Conservation (phyloP, 2,888 invertebrate genomes). For the Perizoma flavofasciatum region DNA sequence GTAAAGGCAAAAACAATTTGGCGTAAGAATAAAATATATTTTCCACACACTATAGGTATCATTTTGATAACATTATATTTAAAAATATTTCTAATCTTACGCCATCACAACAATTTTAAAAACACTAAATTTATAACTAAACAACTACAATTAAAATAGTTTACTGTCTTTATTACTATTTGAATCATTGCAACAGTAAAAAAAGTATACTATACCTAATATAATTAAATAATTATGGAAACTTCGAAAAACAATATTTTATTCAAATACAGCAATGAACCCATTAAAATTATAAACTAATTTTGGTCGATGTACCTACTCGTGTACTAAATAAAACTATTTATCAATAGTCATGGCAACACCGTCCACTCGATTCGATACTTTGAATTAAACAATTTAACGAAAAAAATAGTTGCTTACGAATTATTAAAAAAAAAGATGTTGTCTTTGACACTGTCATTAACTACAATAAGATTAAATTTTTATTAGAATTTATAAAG, state of each 20-base stretch:
- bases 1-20: constrained; percentile 9
- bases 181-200: constrained; percentile 2
- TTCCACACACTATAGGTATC: background rate
- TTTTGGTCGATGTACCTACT: constrained; percentile 48
- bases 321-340: constrained; percentile 19
- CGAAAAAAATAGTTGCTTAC: background rate
- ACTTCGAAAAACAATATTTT: background rate
- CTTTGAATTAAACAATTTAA: background rate
- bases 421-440: background rate
- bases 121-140: constrained; percentile 1
- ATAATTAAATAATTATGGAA: no score
- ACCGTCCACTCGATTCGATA: constrained; percentile 10
- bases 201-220: background rate
- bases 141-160: constrained; percentile 10
- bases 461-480: constrained; percentile 3
- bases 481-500: constrained; percentile 15
- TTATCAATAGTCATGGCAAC: constrained; percentile 25
- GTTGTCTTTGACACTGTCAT: constrained; percentile 9
- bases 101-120: background rate
- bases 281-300: constrained; percentile 36
- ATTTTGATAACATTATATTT: no score
- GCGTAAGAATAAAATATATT: constrained; percentile 8
- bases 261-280: constrained; percentile 9
- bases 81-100: constrained; percentile 3
- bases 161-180: constrained; percentile 17